A percentile compares a stretch with the other conserved stretches of the same genome.
Conservation (phyloP, 2,888 invertebrate genomes). For the Caenorhabditis japonica region DNA sequence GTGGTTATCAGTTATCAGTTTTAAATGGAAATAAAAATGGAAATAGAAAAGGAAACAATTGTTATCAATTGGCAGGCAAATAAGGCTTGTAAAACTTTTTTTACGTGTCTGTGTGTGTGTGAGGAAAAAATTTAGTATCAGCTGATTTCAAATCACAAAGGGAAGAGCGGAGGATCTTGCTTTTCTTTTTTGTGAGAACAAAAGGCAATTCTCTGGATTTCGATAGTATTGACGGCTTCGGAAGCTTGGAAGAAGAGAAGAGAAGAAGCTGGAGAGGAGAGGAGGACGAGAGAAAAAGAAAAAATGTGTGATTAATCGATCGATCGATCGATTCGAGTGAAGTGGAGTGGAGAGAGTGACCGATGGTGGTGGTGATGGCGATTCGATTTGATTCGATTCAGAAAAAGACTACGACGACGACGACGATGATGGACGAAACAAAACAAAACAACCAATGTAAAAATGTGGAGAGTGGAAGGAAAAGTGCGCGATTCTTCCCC, state of each 20-base stretch:
- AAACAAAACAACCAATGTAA: slow-evolving; percentile 35
- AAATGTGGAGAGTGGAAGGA: slow-evolving; percentile 44
- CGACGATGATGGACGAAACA: too few relatives aligned
- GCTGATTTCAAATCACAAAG: slow-evolving; percentile 10
- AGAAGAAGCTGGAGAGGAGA: slow-evolving; percentile 4
- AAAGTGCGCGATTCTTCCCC: slow-evolving; percentile 49
- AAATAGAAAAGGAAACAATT: too few relatives aligned
- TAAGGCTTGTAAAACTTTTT: too few relatives aligned
- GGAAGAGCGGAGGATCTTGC: slow-evolving; percentile 1
- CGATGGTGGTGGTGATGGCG: slow-evolving; percentile 46
- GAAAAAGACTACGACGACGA: too few relatives aligned
- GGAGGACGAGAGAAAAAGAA: slow-evolving; percentile 17
- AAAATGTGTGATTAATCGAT: too few relatives aligned
- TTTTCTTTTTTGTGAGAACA: slow-evolving; percentile 8
- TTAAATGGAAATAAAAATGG: too few relatives aligned
- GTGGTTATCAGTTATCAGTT: slow-evolving; percentile 1
- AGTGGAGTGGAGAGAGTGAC: slow-evolving; percentile 12
- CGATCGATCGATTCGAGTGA: slow-evolving; percentile 41
- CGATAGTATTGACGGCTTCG: too few relatives aligned
- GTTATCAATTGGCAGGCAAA: slow-evolving; percentile 8
- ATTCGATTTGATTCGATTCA: too few relatives aligned
- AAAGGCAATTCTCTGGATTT: slow-evolving; percentile 10
- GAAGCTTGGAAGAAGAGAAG: slow-evolving; percentile 1
- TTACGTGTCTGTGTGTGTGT: too few relatives aligned
- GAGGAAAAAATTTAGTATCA: not conserved